Evolutionary conservation across 2,113 vertebrate genomes (phyloP), one percentile per base, ranked within the genome.

Genomic region (Rhombomys opimus): DNA sequence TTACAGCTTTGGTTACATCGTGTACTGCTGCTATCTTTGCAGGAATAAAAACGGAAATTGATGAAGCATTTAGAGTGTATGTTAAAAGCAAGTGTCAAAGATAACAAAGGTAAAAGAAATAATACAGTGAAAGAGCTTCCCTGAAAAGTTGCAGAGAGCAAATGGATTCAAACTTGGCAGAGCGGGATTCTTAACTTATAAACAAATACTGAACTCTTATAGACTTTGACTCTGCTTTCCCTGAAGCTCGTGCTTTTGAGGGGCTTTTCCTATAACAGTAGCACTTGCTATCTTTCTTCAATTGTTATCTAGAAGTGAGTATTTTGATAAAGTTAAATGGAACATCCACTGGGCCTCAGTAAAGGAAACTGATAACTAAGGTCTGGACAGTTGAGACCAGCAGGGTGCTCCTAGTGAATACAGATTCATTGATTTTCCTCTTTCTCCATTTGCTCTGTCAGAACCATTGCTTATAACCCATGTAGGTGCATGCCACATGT

Each of bases 221-320:
- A 90, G 41, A 92, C 1, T 9, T 95, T 82, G 52, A 63, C 82
- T 27, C 59, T 20, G 46, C n/a, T 65, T 46, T 93, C 67, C 54
- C 30, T 22, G 59, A 88, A 90, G 8, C n/a, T 88, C 85, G 8
- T 84, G 11, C 30, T 90, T 91, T 10, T 80, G 25, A 4, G 23
- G 13, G 13, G 38, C 7, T 68, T 30, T 72, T 57, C 13, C 67
- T 82, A 32, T 12, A 18, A 25, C 87, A 61, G 20, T 46, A 50
- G 87, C 88, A 35, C 41, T 86, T 96, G 41, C 65, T 94, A 84
- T 50, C 63, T 73, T 96, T 76, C 35, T 97, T 89, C 84, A 38
- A 70, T 52, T 97, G 85, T 95, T 73, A 63, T 63, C 41, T 68
- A 41, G 61, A 90, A 54, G 93, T 46, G 20, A 92, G 15, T 2